Percentiles rank a stretch among this genome's conserved stretches.
Evolutionary conservation across 2,113 vertebrate species (phyloP).

Genomic region (Sander vitreus): DNA sequence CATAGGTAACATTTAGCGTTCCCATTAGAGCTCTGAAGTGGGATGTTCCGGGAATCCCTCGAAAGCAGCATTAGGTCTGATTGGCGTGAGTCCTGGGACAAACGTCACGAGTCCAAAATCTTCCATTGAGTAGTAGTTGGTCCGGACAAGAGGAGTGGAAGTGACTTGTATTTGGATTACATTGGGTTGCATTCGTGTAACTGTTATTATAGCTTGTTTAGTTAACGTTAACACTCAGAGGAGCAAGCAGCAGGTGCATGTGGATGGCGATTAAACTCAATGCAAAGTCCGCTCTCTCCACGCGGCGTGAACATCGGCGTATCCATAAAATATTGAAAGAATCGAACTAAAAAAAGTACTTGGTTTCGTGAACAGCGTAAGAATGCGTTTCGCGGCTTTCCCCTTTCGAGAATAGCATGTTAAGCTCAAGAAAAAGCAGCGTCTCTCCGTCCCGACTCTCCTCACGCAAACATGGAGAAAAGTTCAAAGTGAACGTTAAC

Average conservation of each 20-base stretch:
- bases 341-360: neutral
- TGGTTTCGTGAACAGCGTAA: neutral
- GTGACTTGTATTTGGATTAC: neutral
- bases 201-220: neutral
- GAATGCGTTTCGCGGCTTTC: neutral
- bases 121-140: neutral
- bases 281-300: conserved; percentile 26
- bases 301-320: neutral
- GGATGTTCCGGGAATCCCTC: conserved; percentile 31
- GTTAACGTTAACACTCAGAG: neutral
- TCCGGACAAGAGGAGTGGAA: neutral
- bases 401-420: neutral
- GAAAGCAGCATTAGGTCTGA: conserved; percentile 69
- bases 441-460: conserved; percentile 6
- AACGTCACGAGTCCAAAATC: conserved; percentile 47
- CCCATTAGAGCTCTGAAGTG: neutral
- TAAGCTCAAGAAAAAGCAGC: conserved; percentile 25
- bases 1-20: neutral
- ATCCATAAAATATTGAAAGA: neutral
- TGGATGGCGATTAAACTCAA: conserved; percentile 53
- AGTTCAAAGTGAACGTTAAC: conserved; percentile 18
- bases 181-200: accelerated
- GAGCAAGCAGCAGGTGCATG: conserved; percentile 68
- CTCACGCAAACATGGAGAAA: conserved; percentile 57
- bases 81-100: conserved; percentile 66